phyloP scores from a whole-genome alignment of 2,888 invertebrate species.

The Synergus itoensis region DNA sequence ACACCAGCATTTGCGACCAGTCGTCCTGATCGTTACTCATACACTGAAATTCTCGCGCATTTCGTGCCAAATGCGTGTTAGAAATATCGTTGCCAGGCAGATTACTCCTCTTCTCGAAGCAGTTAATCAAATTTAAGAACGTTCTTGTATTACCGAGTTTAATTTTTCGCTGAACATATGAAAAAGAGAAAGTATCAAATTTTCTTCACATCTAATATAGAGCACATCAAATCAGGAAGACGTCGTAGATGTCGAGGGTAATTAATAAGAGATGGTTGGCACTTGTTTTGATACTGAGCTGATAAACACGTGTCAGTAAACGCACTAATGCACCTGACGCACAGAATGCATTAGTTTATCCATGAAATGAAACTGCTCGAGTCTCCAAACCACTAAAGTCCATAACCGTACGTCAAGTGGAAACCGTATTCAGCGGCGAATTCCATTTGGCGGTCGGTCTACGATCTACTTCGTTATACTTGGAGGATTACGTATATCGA shows the following conservation, averaged over 20 bases:
- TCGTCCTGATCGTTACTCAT: conserved; percentile 60
- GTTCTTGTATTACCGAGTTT: not conserved
- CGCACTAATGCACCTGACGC: conserved; percentile 54
- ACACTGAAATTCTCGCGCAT: conserved; percentile 47
- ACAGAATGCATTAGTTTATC: not conserved
- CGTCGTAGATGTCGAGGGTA: not conserved
- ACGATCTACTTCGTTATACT: conserved; percentile 24
- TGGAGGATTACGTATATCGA: conserved; percentile 28
- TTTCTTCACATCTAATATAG: too few relatives aligned
- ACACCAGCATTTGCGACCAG: conserved; percentile 58
- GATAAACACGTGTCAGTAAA: conserved; percentile 58
- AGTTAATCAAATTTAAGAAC: conserved; percentile 8
- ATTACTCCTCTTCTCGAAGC: not conserved
- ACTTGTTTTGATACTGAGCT: conserved; percentile 50
- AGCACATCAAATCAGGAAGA: too few relatives aligned
- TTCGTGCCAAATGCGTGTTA: conserved; percentile 48
- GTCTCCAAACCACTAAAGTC: conserved; percentile 21
- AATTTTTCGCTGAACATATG: not conserved
- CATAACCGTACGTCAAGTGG: conserved; percentile 28
- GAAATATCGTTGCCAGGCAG: conserved; percentile 44
- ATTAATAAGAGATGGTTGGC: not conserved
- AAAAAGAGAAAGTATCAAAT: too few relatives aligned
- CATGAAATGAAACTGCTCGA: conserved; percentile 23
- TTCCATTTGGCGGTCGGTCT: conserved; percentile 33
- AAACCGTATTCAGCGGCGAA: conserved; percentile 31